Evolutionary conservation across 2,797 vertebrate species (phyloP).

Genomic region (Vireo griseus): DNA sequence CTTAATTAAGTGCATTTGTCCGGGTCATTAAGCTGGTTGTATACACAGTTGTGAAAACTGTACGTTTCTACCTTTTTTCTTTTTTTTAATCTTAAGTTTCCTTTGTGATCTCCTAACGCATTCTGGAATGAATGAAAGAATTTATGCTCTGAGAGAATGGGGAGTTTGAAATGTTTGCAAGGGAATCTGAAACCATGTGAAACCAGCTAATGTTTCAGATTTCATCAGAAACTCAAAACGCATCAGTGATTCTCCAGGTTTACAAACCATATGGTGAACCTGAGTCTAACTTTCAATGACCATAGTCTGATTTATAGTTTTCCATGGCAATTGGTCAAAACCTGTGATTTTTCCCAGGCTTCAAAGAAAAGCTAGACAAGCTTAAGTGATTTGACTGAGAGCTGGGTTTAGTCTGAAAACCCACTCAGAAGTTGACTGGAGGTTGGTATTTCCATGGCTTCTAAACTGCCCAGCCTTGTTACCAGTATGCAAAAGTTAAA

Average conservation of each 20-base stretch:
- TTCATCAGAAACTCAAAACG: conserved; percentile 43
- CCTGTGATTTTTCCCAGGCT: conserved; percentile 8
- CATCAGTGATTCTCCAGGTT: conserved; percentile 49
- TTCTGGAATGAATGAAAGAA: conserved; percentile 5
- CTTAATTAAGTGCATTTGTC: conserved; percentile 50
- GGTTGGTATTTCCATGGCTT: neutral
- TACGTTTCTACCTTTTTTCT: neutral
- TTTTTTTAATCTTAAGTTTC: conserved; percentile 16
- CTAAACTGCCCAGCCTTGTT: neutral
- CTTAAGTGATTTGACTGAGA: conserved; percentile 27
- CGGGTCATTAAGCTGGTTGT: conserved; percentile 26
- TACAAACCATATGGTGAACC: conserved; percentile 58
- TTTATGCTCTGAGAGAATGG: neutral
- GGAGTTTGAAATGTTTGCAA: neutral
- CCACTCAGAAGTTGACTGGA: neutral
- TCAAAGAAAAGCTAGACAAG: conserved; percentile 33
- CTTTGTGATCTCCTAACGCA: neutral
- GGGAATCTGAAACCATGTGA: conserved; percentile 50
- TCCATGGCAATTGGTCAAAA: conserved; percentile 36
- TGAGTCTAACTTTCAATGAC: conserved; percentile 35
- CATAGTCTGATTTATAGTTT: conserved; percentile 54
- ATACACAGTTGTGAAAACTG: conserved; percentile 43
- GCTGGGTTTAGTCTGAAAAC: neutral
- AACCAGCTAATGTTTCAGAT: conserved; percentile 39
- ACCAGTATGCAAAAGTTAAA: neutral